Evolutionary conservation across 2,797 vertebrate genomes (phyloP), one percentile per base, ranked within the genome.

Genomic region (Gastrophryne carolinensis): DNA sequence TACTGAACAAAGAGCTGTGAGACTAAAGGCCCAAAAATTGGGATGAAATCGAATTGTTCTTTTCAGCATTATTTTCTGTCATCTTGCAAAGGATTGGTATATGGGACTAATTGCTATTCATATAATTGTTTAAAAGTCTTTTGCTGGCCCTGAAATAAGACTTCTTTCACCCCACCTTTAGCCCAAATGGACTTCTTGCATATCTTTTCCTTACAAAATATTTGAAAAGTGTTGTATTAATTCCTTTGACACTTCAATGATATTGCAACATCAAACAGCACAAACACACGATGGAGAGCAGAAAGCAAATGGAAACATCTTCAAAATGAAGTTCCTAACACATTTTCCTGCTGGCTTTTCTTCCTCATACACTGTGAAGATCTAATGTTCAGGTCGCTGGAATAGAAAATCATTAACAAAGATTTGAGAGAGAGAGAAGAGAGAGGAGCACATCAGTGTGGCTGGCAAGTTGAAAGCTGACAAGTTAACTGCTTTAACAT

Each of bases 211-310:
- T 57, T 66, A 47, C 26, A 74, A 74, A 74, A 61, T 74, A 65
- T 65, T 74, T 74, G 61, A 74, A 56, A 74, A 57, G 35, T 66
- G 61, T 66, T 37, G 41, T 56, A 73, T 44, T 19, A 66, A 57
- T 74, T 56, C 58, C 65, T 69, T 76, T 69, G 65, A 62, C 73
- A 76, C 56, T 76, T 76, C 73, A 76, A 76, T 76, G 64, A 76
- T 69, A 62, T 41, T 54, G 56, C 73, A 41, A 69, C 73, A 76
- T 76, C 47, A 76, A 76, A 76, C 65, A 69, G 44, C 29, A 69
- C 23, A 53, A 69, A 62, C 47, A 62, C 60, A 68, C 39, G 32
- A 68, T 68, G 39, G 44, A 75, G 64, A 39, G 64, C 57, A 60
- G 37, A 75, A 75, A 60, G 63, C 57, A 75, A 75, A 68, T 34